Evolutionary conservation across 92 coral and sea anemone genomes (phyloP).

Genomic region (Hydrozoanthus gracilis): DNA sequence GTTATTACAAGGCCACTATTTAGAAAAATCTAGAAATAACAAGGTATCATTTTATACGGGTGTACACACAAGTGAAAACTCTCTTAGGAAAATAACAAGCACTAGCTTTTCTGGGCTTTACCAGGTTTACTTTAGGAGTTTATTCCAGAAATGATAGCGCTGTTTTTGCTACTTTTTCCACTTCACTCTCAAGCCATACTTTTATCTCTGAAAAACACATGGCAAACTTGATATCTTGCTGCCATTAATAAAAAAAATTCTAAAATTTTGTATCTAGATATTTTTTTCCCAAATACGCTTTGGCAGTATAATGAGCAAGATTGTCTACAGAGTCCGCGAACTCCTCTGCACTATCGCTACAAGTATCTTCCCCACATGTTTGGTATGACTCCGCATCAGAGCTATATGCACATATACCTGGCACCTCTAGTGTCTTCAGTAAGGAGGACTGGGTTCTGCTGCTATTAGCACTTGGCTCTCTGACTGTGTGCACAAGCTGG

Average conservation of each 20-base stretch:
- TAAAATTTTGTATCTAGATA: slow-evolving; percentile 24
- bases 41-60: too few species aligned
- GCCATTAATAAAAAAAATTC: too few species aligned
- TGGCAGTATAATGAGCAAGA: slow-evolving; percentile 23
- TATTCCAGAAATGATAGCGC: too few species aligned
- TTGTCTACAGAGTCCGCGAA: slow-evolving; percentile 36
- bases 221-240: too few species aligned
- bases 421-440: slow-evolving; percentile 36
- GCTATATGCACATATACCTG: slow-evolving; percentile 45
- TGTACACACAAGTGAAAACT: too few species aligned
- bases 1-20: too few species aligned
- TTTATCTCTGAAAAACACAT: too few species aligned
- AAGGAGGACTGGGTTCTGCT: not conserved
- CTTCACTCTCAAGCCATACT: too few species aligned
- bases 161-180: too few species aligned
- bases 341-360: slow-evolving; percentile 45
- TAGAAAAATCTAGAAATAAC: too few species aligned
- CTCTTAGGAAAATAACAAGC: too few species aligned
- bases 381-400: slow-evolving; percentile 42
- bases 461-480: not conserved
- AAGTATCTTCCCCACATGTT: slow-evolving; percentile 48
- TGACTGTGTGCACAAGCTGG: slow-evolving; percentile 12
- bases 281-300: slow-evolving; percentile 30
- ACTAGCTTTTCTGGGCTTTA: not conserved
- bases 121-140: not conserved